Evolutionary conservation across 2,888 invertebrate genomes (phyloP).

Genomic region (Synanthedon myopaeformis): DNA sequence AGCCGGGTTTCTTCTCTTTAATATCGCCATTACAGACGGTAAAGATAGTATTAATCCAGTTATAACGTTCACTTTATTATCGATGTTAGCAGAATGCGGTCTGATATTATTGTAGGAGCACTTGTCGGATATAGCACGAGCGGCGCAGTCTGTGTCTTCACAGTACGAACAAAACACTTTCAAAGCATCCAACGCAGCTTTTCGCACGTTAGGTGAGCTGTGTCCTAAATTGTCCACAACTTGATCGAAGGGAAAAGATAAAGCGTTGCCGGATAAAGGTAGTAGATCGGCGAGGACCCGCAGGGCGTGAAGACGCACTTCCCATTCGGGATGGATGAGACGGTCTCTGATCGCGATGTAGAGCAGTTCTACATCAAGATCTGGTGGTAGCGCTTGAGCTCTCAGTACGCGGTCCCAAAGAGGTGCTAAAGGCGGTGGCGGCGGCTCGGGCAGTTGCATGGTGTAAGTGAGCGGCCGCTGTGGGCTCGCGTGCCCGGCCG

Average conservation of each 20-base stretch:
- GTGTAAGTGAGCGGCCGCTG: constrained; percentile 18
- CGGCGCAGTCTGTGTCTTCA: constrained; percentile 74
- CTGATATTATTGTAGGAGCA: constrained; percentile 73
- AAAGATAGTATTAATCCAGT: constrained; percentile 76
- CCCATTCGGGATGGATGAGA: constrained; percentile 83
- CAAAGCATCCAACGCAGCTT: constrained; percentile 82
- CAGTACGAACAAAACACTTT: constrained; percentile 79
- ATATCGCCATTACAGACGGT: constrained; percentile 72
- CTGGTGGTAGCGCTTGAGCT: constrained; percentile 78
- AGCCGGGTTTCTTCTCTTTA: constrained; percentile 55
- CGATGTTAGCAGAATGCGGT: constrained; percentile 62
- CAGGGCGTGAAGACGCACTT: constrained; percentile 85
- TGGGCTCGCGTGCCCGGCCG: constrained; percentile 49
- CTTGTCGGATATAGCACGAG: constrained; percentile 73
- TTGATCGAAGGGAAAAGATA: constrained; percentile 79
- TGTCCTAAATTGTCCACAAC: constrained; percentile 84
- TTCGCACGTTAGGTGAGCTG: constrained; percentile 82
- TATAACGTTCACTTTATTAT: constrained; percentile 66
- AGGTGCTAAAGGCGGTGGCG: constrained; percentile 74
- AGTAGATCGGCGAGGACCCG: constrained; percentile 83
- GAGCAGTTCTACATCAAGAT: constrained; percentile 74
- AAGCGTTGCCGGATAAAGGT: constrained; percentile 76
- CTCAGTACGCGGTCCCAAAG: constrained; percentile 85
- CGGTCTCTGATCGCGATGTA: constrained; percentile 80
- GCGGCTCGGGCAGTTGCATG: constrained; percentile 62